Evolutionary conservation across 2,113 vertebrate genomes (phyloP), one percentile per base, ranked within the genome.

Genomic region (Rhinolophus ferrumequinum): DNA sequence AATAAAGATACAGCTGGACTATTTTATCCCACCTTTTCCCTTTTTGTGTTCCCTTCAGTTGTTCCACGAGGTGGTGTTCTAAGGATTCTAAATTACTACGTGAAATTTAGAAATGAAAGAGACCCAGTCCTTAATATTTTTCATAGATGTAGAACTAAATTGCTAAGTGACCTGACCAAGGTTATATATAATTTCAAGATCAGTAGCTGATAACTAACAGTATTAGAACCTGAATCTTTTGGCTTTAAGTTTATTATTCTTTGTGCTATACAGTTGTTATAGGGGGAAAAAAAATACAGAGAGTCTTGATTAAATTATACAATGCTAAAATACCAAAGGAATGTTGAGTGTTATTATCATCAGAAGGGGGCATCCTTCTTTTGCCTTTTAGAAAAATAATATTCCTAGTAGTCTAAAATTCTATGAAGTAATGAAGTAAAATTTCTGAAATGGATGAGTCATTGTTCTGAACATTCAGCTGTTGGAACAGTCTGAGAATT

Each of bases 391-490:
- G 54, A 88, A 87, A 87, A 92, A 52, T 54, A 58, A 11, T 56
- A 62, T 58, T 85, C 95, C 11, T 66, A 5, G n/a, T 64, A 67
- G 30, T 96, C 30, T 88, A 28, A 93, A 96, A 84, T 91, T 96
- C 11, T 88, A 2, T 88, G 52, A 88, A 83, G 30, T 94, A 77
- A 41, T 67, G 14, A 96, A 95, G 75, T 89, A 86, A 81, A 90
- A 60, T 66, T 90, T 93, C 70, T 76, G 58, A 97, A 95, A 84
- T 56, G 54, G 6, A 44, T 52, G 44, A 38, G 33, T 60, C 33
- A 67, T 35, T 94, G 79, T 90, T 54, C 82, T 54, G 12, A 83
- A 87, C 5, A 75, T 66, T 90, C 24, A 88, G 14, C 35, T 82
- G 0, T 52, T 95, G 62, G 16, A 93, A 85, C 19, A 93, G 90